Conservation (phyloP, 2,797 vertebrate species). For the Brachymystax lenok region DNA sequence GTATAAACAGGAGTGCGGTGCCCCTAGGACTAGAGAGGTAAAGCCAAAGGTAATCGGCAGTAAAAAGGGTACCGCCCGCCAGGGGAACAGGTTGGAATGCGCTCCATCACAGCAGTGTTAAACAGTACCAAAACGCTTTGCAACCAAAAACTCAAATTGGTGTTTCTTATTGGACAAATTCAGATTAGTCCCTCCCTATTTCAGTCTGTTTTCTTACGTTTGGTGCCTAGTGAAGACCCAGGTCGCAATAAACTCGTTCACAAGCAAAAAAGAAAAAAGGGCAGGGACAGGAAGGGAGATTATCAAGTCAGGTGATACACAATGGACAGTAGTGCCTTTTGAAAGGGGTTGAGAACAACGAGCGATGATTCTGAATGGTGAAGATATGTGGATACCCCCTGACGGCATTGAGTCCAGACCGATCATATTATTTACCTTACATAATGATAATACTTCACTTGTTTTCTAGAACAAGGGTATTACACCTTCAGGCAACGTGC, state of each 20-base stretch:
- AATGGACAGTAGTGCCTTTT: background rate
- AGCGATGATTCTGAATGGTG: background rate
- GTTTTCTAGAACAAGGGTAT: background rate
- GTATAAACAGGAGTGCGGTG: slow-evolving; percentile 23
- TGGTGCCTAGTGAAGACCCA: background rate
- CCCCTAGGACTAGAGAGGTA: background rate
- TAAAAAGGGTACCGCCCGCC: background rate
- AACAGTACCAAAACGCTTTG: too few relatives aligned
- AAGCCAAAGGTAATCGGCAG: slow-evolving; percentile 13
- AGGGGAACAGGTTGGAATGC: background rate
- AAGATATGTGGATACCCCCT: background rate
- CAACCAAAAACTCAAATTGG: too few relatives aligned
- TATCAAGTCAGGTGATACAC: background rate
- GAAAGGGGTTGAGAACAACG: background rate
- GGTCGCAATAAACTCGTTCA: background rate
- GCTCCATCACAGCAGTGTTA: background rate
- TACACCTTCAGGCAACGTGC: background rate
- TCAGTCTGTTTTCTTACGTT: too few relatives aligned
- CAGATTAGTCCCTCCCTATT: too few relatives aligned
- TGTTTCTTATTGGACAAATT: too few relatives aligned
- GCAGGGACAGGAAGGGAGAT: background rate
- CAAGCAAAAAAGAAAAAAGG: background rate
- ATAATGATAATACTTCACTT: background rate
- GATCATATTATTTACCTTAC: background rate
- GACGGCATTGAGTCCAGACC: background rate